A percentile compares a stretch with the other conserved stretches of the same genome.
These are phyloP conservation scores for Erythrolamprus reginae DNA, from an alignment of 2,113 vertebrate species.

Conservation along the genomic window DNA sequence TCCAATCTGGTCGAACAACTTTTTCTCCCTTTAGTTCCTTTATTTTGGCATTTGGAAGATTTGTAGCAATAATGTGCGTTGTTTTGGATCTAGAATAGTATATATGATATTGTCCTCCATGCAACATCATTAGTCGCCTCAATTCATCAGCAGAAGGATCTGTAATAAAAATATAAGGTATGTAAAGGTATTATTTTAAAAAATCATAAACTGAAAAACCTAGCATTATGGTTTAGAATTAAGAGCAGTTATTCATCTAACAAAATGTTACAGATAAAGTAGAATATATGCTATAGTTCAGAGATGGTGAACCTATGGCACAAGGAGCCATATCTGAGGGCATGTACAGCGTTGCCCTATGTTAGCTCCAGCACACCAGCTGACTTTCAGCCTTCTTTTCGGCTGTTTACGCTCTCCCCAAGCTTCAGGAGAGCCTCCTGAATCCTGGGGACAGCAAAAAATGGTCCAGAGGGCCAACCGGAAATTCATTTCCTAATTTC, in stretches of 20 bases:
- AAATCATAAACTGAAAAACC: not conserved
- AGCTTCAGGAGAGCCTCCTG: too few species aligned
- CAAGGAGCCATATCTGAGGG: too few species aligned
- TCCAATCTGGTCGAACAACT: constrained; percentile 93
- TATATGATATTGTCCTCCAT: constrained; percentile 91
- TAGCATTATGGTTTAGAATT: not conserved
- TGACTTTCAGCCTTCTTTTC: too few species aligned
- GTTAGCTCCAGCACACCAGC: too few species aligned
- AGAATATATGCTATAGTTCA: not conserved
- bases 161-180: constrained; percentile 57
- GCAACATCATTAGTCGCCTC: constrained; percentile 91
- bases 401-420: too few species aligned
- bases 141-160: constrained; percentile 93
- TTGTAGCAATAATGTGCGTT: constrained; percentile 94
- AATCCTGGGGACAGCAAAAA: too few species aligned
- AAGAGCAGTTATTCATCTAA: not conserved
- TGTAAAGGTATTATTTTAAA: not conserved
- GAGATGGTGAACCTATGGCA: too few species aligned
- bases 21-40: constrained; percentile 90
- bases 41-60: constrained; percentile 94
- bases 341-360: too few species aligned
- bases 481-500: too few species aligned
- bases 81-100: constrained; percentile 96
- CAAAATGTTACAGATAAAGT: not conserved
- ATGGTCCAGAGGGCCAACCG: too few species aligned